Evolutionary conservation across 2,888 invertebrate genomes (phyloP), one percentile per base, ranked within the genome.

Genomic region (Meganola albula): DNA sequence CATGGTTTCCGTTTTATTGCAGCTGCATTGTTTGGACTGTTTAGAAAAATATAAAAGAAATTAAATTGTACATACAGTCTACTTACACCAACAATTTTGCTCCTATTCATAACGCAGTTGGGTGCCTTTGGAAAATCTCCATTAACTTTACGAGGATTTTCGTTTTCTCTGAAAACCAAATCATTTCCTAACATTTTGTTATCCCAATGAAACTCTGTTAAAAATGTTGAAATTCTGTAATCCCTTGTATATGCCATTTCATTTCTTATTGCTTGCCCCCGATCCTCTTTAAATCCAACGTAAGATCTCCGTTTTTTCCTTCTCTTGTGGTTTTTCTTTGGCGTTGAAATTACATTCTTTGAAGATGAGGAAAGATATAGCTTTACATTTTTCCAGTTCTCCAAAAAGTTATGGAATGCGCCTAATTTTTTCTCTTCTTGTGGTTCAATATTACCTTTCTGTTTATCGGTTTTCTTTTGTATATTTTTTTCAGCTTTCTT

Each of bases 271-370:
- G 42, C 47, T 23, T 16, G n/a, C n/a, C n/a, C n/a, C n/a, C n/a
- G n/a, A 47, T 10, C 14, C 30, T 24, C 22, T 27, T 10, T 13
- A 12, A 6, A 31, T 30, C 3, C 21, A 35, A 12, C 28, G 28
- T 10, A 31, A 26, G 1, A 21, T 32, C 27, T 37, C 10, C 34
- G 24, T 35, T 73, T 74, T 58, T 69, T 75, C 31, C 64, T 70
- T 3, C 62, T 56, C 44, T 74, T 78, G 30, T 65, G 61, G 34
- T 70, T 51, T 59, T 14, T 53, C 53, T 25, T 49, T 45, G 3
- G 24, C 24, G 3, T 27, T 11, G 5, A 34, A n/a, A n/a, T n/a
- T n/a, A n/a, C n/a, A n/a, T n/a, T n/a, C n/a, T n/a, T n/a, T n/a
- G n/a, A n/a, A n/a, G n/a, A n/a, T n/a, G n/a, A n/a, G n/a, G n/a